Evolutionary conservation across 92 coral and sea anemone species (phyloP).

Genomic region (Palythoa grandiflora): DNA sequence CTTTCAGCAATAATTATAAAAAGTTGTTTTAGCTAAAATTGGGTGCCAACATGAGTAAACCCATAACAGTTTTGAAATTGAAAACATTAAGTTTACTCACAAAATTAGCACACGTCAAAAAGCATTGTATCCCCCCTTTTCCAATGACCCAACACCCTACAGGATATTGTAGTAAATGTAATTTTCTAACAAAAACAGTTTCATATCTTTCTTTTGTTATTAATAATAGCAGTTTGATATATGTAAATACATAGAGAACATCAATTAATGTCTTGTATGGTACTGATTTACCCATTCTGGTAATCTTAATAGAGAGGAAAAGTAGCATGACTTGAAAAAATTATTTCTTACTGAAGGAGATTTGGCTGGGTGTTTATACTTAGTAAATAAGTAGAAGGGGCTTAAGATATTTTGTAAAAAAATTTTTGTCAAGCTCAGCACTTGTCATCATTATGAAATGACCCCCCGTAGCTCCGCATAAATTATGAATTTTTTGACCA

Average conservation of each 20-base stretch:
- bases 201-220: constrained; percentile 13
- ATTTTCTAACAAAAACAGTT: not conserved
- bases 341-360: constrained; percentile 18
- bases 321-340: constrained; percentile 20
- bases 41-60: not conserved
- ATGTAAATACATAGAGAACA: not conserved
- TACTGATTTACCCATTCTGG: not conserved
- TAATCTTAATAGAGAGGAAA: not conserved
- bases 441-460: constrained; percentile 27
- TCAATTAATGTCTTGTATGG: constrained; percentile 17
- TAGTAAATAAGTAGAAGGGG: not conserved
- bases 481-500: not conserved
- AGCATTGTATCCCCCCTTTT: not conserved
- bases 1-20: constrained; percentile 27
- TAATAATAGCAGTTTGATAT: not conserved
- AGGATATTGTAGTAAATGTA: not conserved
- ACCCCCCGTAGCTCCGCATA: constrained; percentile 32
- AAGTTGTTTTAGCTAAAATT: constrained; percentile 11
- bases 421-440: constrained; percentile 6
- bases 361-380: constrained; percentile 25
- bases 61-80: constrained; percentile 1
- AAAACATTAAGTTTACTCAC: constrained; percentile 11
- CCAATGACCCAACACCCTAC: constrained; percentile 1
- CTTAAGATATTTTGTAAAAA: not conserved
- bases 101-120: constrained; percentile 2